Evolutionary conservation across 2,113 vertebrate species (phyloP), one percentile per base, ranked within the genome.

Genomic region (Coreoperca whiteheadi): DNA sequence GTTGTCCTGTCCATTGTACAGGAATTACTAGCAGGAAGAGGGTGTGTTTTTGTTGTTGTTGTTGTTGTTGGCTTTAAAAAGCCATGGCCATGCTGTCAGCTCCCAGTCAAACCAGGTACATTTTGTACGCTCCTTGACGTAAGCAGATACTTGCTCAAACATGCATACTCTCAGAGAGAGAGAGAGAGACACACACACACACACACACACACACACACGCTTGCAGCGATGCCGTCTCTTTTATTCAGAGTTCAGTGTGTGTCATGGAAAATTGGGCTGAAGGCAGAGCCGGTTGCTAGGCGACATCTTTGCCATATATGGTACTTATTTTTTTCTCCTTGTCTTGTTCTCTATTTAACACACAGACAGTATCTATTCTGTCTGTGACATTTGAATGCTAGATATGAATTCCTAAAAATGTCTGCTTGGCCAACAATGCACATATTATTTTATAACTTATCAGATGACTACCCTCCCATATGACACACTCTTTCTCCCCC

Each of bases 261-360:
- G 96, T 96, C 94, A 96, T 96, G 96, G 96, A 96, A 97, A 96
- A 95, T 94, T 94, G 74, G 91, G 92, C 88, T 93, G 95, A 94
- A 94, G 93, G 92, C 75, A 89, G 87, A 90, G 88, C 88, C 43
- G 79, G 95, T 96, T 95, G 92, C 96, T 90, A 88, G 77, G 95
- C 88, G 74, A 95, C 94, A 65, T 69, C n/a, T 69, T 92, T 94
- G 65, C 95, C 93, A 87, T 94, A 95, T 94, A 94, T 95, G 95
- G 93, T 56, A 39, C 32, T 76, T 71, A 78, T 87, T 91, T 80
- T 77, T 81, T 30, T 85, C 57, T 80, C 15, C 51, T 78, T 61
- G 46, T 79, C 60, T 85, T 77, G 79, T 69, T 83, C 73, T 83
- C 73, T 82, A 18, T 76, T 37, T 74, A 50, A 71, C 39, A 43